Base-by-base conservation (phyloP, 53 echinoderm and acorn worm species). In the Paracentrotus lividus region DNA sequence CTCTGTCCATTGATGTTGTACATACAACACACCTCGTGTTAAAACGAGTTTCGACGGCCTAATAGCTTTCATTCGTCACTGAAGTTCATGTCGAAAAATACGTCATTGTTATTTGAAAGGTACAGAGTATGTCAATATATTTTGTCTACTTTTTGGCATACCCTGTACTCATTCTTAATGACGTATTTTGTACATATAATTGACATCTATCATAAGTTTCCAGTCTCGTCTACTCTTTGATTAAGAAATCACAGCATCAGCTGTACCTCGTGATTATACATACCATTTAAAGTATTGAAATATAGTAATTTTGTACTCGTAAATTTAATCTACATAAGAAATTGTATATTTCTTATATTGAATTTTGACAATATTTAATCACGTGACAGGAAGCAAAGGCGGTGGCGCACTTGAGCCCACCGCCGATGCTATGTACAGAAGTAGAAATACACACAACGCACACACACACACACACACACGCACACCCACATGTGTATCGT, bases 341-440 rank as follows among this genome's bases (percentile, higher is more conserved):
- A 61, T 38, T 89, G 89, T 88, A 87, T 65, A 89, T 43, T 65
- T 89, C 65, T 43, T 89, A n/a, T 89, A 60, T 89, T 89, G 52
- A 10, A 31, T 88, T 88, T 88, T 8, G 55, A 16, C 44, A 89
- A 20, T 89, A 44, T 60, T 56, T 24, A 54, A 56, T 54, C 56
- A 86, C 86, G 86, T 55, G 57, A 55, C 55, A 55, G 55, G 29
- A 86, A 86, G 56, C 86, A 56, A 53, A 44, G 86, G 86, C 86
- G 55, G 36, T 38, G 3, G 54, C 33, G 86, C 86, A 86, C 86
- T 86, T 86, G 53, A 86, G 86, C 86, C 86, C 33, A 86, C 47
- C 86, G 86, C 86, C 86, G 12, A 31, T 86, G 36, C 56, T 86
- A 1, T 56, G 33, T 86, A 55, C 27, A 86, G 86, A 49, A 29